Conservation (phyloP, 2,113 vertebrate genomes). For the Herpetotheres cachinnans region DNA sequence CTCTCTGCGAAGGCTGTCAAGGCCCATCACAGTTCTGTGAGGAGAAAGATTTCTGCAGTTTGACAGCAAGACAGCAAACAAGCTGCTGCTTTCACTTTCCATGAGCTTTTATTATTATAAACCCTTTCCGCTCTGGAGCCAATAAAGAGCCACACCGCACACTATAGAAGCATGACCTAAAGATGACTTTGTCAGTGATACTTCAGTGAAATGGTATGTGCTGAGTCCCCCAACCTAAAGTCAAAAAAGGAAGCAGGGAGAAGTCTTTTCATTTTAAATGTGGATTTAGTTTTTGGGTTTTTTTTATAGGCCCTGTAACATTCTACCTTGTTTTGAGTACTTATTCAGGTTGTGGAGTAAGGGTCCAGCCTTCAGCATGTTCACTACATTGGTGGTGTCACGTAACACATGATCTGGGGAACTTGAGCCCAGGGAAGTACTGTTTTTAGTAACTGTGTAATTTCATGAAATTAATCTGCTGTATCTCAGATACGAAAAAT, state of each 20-base stretch:
- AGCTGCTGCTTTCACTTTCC: neutral
- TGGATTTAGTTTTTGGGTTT: neutral
- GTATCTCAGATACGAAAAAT: neutral
- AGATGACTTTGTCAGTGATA: neutral
- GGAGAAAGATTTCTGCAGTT: neutral
- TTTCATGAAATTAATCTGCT: neutral
- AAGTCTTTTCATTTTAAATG: neutral
- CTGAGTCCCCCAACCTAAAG: neutral
- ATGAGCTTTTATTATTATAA: neutral
- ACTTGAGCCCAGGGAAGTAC: neutral
- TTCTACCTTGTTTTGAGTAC: neutral
- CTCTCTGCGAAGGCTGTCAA: conserved; percentile 11
- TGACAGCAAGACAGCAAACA: neutral
- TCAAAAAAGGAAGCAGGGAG: neutral
- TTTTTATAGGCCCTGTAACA: neutral
- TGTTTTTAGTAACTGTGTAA: neutral
- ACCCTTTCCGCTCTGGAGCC: neutral
- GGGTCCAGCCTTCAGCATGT: neutral
- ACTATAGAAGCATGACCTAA: neutral
- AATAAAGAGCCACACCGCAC: neutral
- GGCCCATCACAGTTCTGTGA: neutral
- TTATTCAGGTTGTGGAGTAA: neutral
- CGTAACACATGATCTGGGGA: neutral
- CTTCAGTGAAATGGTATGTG: neutral
- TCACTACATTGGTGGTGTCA: neutral